These are phyloP conservation scores for Drosophila seguyi DNA, from an alignment of 1,140 invertebrate species.

Conservation along the genomic window DNA sequence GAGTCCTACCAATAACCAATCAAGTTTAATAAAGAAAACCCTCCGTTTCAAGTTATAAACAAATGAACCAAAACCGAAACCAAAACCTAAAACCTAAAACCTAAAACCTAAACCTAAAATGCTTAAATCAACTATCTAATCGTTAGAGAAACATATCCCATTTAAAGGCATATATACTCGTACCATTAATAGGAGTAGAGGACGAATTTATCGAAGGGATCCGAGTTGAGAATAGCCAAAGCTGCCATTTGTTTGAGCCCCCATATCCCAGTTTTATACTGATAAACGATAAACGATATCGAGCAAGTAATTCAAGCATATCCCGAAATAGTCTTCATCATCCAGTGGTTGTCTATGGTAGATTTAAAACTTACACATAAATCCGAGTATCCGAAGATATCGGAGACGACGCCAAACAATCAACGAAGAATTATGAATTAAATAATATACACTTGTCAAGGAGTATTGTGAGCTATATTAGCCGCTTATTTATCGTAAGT, in stretches of 20 bases:
- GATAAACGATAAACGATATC: slow-evolving; percentile 29
- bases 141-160: slow-evolving; percentile 56
- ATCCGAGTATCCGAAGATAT: slow-evolving; percentile 2
- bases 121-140: slow-evolving; percentile 57
- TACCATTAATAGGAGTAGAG: slow-evolving; percentile 35
- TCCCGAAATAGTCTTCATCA: slow-evolving; percentile 80
- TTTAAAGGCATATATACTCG: slow-evolving; percentile 53
- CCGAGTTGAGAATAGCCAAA: slow-evolving; percentile 59
- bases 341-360: slow-evolving; percentile 78
- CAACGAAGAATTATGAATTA: slow-evolving; percentile 71
- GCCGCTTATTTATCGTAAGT: slow-evolving; percentile 61
- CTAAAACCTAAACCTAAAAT: slow-evolving; percentile 40
- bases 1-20: slow-evolving; percentile 74
- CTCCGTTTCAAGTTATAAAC: slow-evolving; percentile 83
- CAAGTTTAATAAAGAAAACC: slow-evolving; percentile 69
- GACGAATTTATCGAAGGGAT: slow-evolving; percentile 50
- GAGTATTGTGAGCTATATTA: slow-evolving; percentile 78
- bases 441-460: slow-evolving; percentile 47
- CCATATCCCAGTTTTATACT: slow-evolving; percentile 47
- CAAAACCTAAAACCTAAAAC: slow-evolving; percentile 41
- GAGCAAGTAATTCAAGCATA: slow-evolving; percentile 79
- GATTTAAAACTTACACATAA: slow-evolving; percentile 24
- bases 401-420: slow-evolving; percentile 70
- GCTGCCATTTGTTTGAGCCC: slow-evolving; percentile 64
- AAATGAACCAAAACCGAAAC: slow-evolving; percentile 73